A percentile compares a stretch with the other conserved stretches of the same genome.
Evolutionary conservation across 2,797 vertebrate species (phyloP).

Genomic region (Rhinophrynus dorsalis): DNA sequence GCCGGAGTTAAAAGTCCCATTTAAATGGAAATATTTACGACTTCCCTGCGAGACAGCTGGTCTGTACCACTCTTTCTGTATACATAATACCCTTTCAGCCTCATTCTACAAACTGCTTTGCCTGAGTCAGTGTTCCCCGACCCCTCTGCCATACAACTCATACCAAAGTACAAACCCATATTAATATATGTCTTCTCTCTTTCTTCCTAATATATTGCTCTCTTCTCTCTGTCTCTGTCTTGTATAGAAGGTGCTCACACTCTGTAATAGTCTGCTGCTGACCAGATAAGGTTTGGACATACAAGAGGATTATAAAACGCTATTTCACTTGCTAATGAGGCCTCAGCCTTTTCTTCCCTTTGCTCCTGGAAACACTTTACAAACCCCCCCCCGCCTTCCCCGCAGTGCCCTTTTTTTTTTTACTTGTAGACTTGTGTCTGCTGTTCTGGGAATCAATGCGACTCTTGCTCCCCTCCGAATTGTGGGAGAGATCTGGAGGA

Average conservation of each 20-base stretch:
- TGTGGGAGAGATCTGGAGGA: not conserved
- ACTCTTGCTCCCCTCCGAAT: not conserved
- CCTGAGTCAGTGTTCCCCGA: conserved; percentile 1
- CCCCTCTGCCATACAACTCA: not conserved
- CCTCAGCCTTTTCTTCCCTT: conserved; percentile 11
- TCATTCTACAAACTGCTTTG: not conserved
- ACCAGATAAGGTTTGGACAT: conserved; percentile 40
- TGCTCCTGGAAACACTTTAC: conserved; percentile 20
- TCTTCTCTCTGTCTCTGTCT: conserved; percentile 39
- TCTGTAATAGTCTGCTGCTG: conserved; percentile 37
- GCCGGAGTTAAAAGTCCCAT: too few relatives aligned
- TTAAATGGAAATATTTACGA: too few relatives aligned
- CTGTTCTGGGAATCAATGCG: not conserved
- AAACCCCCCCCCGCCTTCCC: not conserved
- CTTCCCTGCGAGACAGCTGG: too few relatives aligned
- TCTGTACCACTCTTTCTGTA: too few relatives aligned
- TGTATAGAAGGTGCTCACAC: conserved; percentile 43
- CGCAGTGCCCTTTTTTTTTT: not conserved
- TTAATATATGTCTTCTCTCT: conserved; percentile 34
- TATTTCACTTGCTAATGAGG: conserved; percentile 29
- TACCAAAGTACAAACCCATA: not conserved
- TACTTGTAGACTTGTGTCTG: not conserved
- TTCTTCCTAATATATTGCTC: conserved; percentile 44
- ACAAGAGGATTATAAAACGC: conserved; percentile 17
- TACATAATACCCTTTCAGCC: not conserved